Base-by-base conservation (phyloP, 2,797 vertebrate species). In the Amblyopsis hoosieri region DNA sequence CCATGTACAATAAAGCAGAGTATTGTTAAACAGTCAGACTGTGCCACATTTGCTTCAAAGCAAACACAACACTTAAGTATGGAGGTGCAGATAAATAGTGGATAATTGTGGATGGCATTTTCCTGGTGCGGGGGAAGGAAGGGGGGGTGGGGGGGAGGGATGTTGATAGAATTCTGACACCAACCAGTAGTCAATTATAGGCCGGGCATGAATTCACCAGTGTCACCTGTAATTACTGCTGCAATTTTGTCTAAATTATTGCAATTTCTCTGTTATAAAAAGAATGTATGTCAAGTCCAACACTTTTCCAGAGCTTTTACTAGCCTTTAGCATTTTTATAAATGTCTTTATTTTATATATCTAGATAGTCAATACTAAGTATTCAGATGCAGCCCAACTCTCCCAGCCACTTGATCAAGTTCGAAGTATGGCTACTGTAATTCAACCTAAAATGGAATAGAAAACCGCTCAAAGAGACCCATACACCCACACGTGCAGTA, bases 61-160 rank as follows among this genome's bases (percentile, higher is more conserved):
- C 67, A 73, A 85, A 79, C 60, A 72, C 57, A 64, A 23, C 68
- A 76, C 73, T 85, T 76, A 81, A 79, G 71, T 72, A 81, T 80
- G 83, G 67, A 81, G 56, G 81, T 69, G 69, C 80, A 82, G 86
- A 74, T 13, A 45, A 80, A 74, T 63, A 57, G 42, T 59, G 67
- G 72, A 76, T 78, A 61, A 66, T 56, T 53, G 50, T 48, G 57
- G 75, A 72, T 68, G 69, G 67, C 74, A 86, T 75, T 87, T 79
- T 80, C 75, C 69, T 66, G 54, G 67, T 80, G 72, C 69, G 29
- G 57, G 45, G 23, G 23, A 29, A 29, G 23, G 23, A 29, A 29
- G 3, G 0, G 23, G 23, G 23, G 23, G 23, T 3, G 56, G 76
- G 78, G 66, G 85, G 84, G 63, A 17, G 65, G 54, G 61, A 15